These are phyloP conservation scores for Semotilus atromaculatus DNA, from an alignment of 2,797 vertebrate genomes.

Conservation along the genomic window DNA sequence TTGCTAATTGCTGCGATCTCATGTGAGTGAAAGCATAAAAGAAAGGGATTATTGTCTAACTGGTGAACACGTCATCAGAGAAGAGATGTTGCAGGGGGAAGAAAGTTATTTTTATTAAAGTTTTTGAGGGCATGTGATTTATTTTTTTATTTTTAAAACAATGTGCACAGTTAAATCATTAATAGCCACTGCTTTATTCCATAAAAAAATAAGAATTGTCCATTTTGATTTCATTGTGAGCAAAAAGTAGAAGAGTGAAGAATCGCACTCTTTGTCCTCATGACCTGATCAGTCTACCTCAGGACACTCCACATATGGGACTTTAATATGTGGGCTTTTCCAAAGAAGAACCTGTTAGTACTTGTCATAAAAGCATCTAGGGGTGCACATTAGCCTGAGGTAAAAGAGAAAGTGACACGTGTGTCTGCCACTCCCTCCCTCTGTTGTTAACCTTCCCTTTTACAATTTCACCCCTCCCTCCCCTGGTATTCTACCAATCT, in stretches of 20 bases:
- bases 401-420: conserved; percentile 34
- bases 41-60: neutral
- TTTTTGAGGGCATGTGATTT: neutral
- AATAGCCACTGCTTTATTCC: neutral
- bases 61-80: neutral
- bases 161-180: neutral
- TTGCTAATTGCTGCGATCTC: neutral
- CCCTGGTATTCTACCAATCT: conserved; percentile 61
- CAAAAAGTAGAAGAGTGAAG: neutral
- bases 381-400: conserved; percentile 11
- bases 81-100: neutral
- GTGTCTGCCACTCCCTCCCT: conserved; percentile 27
- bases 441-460: conserved; percentile 60
- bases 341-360: conserved; percentile 41
- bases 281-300: conserved; percentile 44
- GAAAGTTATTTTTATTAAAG: neutral
- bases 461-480: conserved; percentile 69
- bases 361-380: conserved; percentile 32
- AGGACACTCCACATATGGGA: conserved; percentile 38
- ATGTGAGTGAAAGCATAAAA: neutral
- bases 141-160: neutral
- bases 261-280: conserved; percentile 38
- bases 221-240: neutral
- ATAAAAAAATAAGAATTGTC: neutral
- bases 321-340: conserved; percentile 38